Base-by-base conservation (phyloP, 1,140 invertebrate genomes). In the Drosophila lini region DNA sequence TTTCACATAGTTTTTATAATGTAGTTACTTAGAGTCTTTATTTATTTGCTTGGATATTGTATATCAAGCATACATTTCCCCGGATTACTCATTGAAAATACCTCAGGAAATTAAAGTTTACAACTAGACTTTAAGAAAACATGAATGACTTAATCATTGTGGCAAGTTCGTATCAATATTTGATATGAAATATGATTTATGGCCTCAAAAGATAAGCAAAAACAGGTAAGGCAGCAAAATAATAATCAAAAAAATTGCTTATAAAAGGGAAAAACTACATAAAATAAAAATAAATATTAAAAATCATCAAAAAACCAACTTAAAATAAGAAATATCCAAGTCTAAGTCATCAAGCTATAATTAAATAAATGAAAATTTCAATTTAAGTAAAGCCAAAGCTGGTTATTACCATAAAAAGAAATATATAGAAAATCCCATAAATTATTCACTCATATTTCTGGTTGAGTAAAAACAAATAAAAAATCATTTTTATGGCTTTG, bases 151-250 rank as follows among this genome's bases (percentile, higher is more conserved):
- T 53, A 15, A 53, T 36, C 50, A 13, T 15, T 36, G 13, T 5
- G 11, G 5, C 42, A 45, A 28, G 25, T 48, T 48, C 15, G 25
- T 53, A 36, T 53, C 32, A 53, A 53, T 36, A 36, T 53, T 53
- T 53, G 50, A 53, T 53, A 53, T 53, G 32, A 53, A 53, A 53
- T 53, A 36, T 53, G 50, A 53, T 53, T 53, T 36, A 53, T 53
- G 19, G 13, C 32, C 8, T 1, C 7, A 22, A 22, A 22, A 53
- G 50, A 36, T 53, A 53, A 53, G 50, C 25, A 36, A 15, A 1
- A 9, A 36, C 15, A 15, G 32, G 32, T 36, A 36, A 22, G 6
- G 1, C n/a, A 50, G n/a, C 10, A 16, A 50, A 50, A 50, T 32
- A 32, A 1, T 32, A 11, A 50, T 10, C 0, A 11, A n/a, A 16